Evolutionary conservation across 1,140 invertebrate species (phyloP).

Genomic region (Drosophila auraria): DNA sequence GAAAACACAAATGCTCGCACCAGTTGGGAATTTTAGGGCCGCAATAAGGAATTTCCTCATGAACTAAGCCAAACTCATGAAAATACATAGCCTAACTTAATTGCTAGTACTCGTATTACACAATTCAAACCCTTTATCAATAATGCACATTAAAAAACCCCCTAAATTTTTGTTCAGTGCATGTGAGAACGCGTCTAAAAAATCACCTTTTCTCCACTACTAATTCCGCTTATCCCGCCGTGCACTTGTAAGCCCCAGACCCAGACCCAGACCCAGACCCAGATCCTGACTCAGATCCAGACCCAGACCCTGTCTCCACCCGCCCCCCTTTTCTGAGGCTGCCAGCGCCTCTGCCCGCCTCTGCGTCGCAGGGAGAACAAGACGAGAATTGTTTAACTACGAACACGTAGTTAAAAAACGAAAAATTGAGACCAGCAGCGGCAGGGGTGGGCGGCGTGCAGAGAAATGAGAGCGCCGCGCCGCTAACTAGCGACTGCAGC

Average conservation of each 20-base stretch:
- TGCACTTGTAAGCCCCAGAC: slow-evolving; percentile 52
- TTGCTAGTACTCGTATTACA: no score
- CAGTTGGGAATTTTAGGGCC: no score
- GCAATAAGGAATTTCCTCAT: no score
- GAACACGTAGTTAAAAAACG: slow-evolving; percentile 85
- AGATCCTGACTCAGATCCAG: not conserved
- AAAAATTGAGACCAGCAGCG: slow-evolving; percentile 62
- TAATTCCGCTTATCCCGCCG: slow-evolving; percentile 69
- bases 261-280: not conserved
- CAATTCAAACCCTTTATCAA: no score
- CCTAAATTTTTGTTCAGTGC: not conserved
- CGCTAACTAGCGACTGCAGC: slow-evolving; percentile 55
- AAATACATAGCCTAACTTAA: no score
- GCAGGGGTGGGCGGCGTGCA: slow-evolving; percentile 40
- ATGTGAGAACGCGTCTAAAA: slow-evolving; percentile 49
- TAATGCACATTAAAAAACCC: not conserved
- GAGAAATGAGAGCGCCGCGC: slow-evolving; percentile 9
- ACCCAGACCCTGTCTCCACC: not conserved
- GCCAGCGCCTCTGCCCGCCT: slow-evolving; percentile 23
- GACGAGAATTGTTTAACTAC: slow-evolving; percentile 85
- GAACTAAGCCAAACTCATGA: no score
- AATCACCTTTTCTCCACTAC: slow-evolving; percentile 66
- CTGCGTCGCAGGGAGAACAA: slow-evolving; percentile 67
- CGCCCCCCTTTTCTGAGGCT: slow-evolving; percentile 5
- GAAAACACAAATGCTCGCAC: no score